phyloP scores from a whole-genome alignment of 2,888 invertebrate genomes.

The Laspeyria flexula region DNA sequence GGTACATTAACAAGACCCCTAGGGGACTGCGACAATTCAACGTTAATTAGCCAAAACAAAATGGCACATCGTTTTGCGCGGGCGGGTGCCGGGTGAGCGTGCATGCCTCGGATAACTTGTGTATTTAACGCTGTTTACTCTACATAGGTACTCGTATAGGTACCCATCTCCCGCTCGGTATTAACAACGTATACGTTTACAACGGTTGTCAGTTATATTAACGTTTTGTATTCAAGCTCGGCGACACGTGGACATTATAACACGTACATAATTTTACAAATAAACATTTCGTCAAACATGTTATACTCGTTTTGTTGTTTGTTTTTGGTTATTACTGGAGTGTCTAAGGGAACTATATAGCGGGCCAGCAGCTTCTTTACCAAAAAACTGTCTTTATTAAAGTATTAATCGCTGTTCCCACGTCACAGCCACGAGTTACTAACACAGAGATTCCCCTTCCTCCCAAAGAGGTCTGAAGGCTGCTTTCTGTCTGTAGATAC shows the following conservation, averaged over 20 bases:
- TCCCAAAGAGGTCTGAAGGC: no score
- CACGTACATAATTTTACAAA: constrained; percentile 25
- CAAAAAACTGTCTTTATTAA: no score
- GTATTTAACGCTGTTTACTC: constrained; percentile 44
- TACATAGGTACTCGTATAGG: constrained; percentile 26
- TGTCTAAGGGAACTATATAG: no score
- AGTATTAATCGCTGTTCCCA: no score
- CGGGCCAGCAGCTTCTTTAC: no score
- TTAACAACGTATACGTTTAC: constrained; percentile 26
- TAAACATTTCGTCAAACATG: constrained; percentile 16
- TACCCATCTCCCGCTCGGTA: constrained; percentile 23
- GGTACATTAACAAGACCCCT: constrained; percentile 46
- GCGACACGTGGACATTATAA: constrained; percentile 32
- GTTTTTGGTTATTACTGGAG: no score
- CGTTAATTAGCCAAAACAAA: constrained; percentile 60
- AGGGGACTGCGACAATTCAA: constrained; percentile 49
- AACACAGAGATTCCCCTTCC: no score
- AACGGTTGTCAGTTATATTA: constrained; percentile 40
- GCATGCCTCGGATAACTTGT: constrained; percentile 48
- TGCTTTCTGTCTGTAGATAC: no score
- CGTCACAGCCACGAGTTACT: no score
- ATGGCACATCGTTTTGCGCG: constrained; percentile 48
- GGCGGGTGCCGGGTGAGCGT: constrained; percentile 21
- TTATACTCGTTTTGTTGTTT: no score
- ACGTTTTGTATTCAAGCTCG: constrained; percentile 46